These are phyloP conservation scores for Molossus molossus DNA, from an alignment of 2,797 vertebrate species.

Conservation along the genomic window DNA sequence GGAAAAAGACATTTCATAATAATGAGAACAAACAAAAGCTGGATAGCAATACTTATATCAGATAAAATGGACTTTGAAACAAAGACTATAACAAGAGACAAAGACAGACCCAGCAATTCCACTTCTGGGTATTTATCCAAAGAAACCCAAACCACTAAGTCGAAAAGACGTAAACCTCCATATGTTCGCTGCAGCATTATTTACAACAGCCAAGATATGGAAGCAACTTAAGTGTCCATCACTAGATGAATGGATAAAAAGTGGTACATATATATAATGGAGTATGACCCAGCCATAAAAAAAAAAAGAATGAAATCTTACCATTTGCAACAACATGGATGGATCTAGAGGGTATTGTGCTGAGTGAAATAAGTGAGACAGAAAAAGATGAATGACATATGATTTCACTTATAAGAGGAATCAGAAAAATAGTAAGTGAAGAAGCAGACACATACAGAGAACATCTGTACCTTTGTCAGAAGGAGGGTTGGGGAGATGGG, in stretches of 20 bases:
- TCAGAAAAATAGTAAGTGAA: not conserved
- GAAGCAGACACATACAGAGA: not conserved
- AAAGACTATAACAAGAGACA: not conserved
- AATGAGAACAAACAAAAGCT: not conserved
- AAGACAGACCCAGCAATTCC: not conserved
- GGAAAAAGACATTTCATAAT: too few relatives aligned
- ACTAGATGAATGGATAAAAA: not conserved
- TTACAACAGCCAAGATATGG: not conserved
- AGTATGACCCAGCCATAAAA: not conserved
- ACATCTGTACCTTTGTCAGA: not conserved
- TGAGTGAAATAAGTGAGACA: not conserved
- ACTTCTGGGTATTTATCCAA: not conserved
- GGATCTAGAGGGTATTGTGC: not conserved
- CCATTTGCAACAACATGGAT: not conserved
- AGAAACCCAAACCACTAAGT: not conserved
- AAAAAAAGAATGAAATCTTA: not conserved
- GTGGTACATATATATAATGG: not conserved
- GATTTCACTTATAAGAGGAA: not conserved
- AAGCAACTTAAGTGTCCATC: not conserved
- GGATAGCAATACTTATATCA: not conserved
- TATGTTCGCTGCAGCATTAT: not conserved
- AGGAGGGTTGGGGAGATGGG: not conserved
- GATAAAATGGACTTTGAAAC: not conserved
- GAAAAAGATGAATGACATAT: not conserved
- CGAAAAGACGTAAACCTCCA: not conserved